These are phyloP conservation scores for Callosobruchus maculatus DNA, from an alignment of 2,888 invertebrate genomes.

Conservation along the genomic window DNA sequence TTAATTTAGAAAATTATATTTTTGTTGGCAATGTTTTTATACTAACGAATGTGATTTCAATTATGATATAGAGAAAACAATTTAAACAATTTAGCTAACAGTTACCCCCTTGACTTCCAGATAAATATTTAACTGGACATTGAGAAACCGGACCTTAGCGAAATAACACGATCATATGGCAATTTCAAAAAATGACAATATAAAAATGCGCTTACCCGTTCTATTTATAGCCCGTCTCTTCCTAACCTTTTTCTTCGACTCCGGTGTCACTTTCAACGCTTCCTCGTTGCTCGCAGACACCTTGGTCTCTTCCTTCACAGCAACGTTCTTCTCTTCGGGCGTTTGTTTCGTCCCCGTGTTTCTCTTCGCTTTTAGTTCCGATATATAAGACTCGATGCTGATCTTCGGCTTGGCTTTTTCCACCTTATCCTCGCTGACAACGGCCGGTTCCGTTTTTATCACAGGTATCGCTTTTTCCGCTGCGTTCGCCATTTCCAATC, in stretches of 20 bases:
- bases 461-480: slow-evolving; percentile 13
- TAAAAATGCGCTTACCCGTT: slow-evolving; percentile 22
- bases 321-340: slow-evolving; percentile 6
- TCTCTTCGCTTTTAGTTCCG: slow-evolving; percentile 44
- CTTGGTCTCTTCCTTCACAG: slow-evolving; percentile 28
- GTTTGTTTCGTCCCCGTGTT: slow-evolving; percentile 36
- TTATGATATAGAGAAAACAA: too few relatives aligned
- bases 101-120: too few relatives aligned
- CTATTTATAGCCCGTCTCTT: slow-evolving; percentile 78
- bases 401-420: slow-evolving; percentile 34
- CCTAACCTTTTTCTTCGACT: slow-evolving; percentile 50
- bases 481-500: slow-evolving; percentile 59
- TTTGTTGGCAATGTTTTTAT: too few relatives aligned
- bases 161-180: too few relatives aligned
- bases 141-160: too few relatives aligned
- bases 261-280: slow-evolving; percentile 26
- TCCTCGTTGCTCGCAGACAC: slow-evolving; percentile 37
- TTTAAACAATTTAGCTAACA: too few relatives aligned
- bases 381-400: slow-evolving; percentile 41
- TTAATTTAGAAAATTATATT: too few relatives aligned
- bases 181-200: too few relatives aligned
- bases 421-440: slow-evolving; percentile 11
- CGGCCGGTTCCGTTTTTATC: slow-evolving; percentile 34
- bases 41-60: too few relatives aligned
- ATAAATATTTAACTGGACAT: too few relatives aligned